Evolutionary conservation across 1,140 invertebrate species (phyloP), one percentile per base, ranked within the genome.

Genomic region (Bombyx mandarina): DNA sequence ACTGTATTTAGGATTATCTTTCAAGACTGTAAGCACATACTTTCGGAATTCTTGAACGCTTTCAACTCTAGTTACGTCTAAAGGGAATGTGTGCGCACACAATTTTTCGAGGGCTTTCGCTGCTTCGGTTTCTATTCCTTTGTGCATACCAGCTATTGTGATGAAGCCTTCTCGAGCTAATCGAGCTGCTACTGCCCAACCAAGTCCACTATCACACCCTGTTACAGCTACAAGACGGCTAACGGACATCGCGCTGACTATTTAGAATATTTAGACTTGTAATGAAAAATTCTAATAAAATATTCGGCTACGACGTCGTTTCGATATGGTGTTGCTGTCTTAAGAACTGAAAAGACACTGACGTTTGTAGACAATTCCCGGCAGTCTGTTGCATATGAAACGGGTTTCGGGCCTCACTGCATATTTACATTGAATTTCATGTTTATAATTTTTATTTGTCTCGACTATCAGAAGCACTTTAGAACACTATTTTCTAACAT

Each of bases 181-280:
- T 51, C 93, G 88, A 7, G 91, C 75, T 1, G 93, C 93, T n/a
- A 94, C 70, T 1, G 91, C 91, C 82, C 91, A 94, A 35, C 95
- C 95, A n/a, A 96, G 86, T 6, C 95, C 95, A 58, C 93, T 94
- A 78, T 96, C 94, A 73, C 94, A 96, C 48, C 95, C 95, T 22
- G 93, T 95, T 57, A 96, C 91, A 5, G 94, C 86, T 10, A 96
- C 71, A 48, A 92, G 89, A 65, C 75, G 71, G 6, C 61, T 80
- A n/a, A 71, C 58, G 8, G 67, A 61, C 77, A 82, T 82, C 46
- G 6, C 58, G 44, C 4, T 3, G 26, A 5, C 26, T 35, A 35
- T 35, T 35, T 18, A 18, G 12, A 18, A 18, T 18, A 18, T 18
- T 18, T 18, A 18, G 12, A 35, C 2, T 35, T 35, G 2, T 2